Percentiles rank a stretch among this genome's conserved stretches.
Conservation (phyloP, 1,140 invertebrate genomes). For the Goniozus legneri region DNA sequence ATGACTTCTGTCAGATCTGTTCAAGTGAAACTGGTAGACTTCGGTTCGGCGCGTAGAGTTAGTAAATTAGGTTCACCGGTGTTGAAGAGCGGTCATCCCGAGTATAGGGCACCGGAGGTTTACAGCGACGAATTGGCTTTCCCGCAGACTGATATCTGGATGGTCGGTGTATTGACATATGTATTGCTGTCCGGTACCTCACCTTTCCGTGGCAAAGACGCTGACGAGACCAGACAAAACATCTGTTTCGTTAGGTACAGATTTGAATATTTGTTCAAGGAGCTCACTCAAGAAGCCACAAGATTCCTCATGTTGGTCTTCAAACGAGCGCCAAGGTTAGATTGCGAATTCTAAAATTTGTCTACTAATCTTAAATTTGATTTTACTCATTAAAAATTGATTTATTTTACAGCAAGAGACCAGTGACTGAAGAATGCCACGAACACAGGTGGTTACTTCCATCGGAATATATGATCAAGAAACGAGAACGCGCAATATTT, state of each 20-base stretch:
- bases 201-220: constrained; percentile 81
- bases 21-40: constrained; percentile 89
- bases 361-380: too few species aligned
- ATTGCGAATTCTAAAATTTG: too few species aligned
- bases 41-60: constrained; percentile 79
- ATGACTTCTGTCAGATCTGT: constrained; percentile 83
- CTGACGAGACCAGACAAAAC: constrained; percentile 85
- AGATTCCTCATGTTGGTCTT: constrained; percentile 93
- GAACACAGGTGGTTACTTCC: constrained; percentile 93
- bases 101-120: constrained; percentile 90
- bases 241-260: constrained; percentile 90
- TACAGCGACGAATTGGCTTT: constrained; percentile 80
- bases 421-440: constrained; percentile 87
- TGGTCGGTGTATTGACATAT: constrained; percentile 88
- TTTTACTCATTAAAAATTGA: constrained; percentile 13
- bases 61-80: constrained; percentile 75
- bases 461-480: constrained; percentile 89
- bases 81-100: constrained; percentile 62
- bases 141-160: constrained; percentile 94
- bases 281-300: constrained; percentile 90
- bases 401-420: constrained; percentile 74
- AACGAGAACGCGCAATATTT: constrained; percentile 84
- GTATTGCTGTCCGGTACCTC: constrained; percentile 91
- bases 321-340: constrained; percentile 86
- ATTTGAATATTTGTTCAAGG: constrained; percentile 91